Percentiles rank a stretch among this genome's conserved stretches.
Evolutionary conservation across 1,140 invertebrate genomes (phyloP).

Genomic region (Campoletis sonorensis): DNA sequence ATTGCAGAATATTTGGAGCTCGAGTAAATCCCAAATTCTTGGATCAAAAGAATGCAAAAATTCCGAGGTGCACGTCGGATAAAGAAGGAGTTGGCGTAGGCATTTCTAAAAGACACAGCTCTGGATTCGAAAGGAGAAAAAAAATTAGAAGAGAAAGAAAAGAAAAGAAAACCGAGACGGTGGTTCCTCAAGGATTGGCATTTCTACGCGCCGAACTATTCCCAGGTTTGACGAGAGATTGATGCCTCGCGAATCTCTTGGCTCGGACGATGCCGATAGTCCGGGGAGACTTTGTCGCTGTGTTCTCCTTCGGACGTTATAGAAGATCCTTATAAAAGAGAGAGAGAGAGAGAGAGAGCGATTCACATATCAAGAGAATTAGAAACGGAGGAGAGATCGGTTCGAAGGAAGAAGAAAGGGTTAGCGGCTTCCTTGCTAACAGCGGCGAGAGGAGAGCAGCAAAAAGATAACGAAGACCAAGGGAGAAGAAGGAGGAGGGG

Average conservation of each 20-base stretch:
- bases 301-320: constrained; percentile 29
- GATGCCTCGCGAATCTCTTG: constrained; percentile 64
- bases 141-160: constrained; percentile 21
- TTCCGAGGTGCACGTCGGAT: neutral
- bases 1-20: neutral
- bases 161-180: constrained; percentile 29
- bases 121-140: neutral
- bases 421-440: constrained; percentile 51
- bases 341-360: constrained; percentile 38
- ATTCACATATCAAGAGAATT: constrained; percentile 16
- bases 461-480: constrained; percentile 32
- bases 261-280: constrained; percentile 27
- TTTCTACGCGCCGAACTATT: constrained; percentile 70
- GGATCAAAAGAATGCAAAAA: neutral
- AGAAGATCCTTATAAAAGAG: constrained; percentile 15
- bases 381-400: constrained; percentile 32
- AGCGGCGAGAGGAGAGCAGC: constrained; percentile 33
- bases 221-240: constrained; percentile 75
- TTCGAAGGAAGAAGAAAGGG: constrained; percentile 57
- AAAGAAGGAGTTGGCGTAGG: neutral
- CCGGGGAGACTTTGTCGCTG: constrained; percentile 25
- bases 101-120: neutral
- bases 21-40: neutral
- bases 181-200: constrained; percentile 62
- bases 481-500: too few species aligned